A percentile compares a stretch with the other conserved stretches of the same genome.
These are phyloP conservation scores for Galago senegalensis DNA, from an alignment of 2,797 vertebrate species.

Conservation along the genomic window DNA sequence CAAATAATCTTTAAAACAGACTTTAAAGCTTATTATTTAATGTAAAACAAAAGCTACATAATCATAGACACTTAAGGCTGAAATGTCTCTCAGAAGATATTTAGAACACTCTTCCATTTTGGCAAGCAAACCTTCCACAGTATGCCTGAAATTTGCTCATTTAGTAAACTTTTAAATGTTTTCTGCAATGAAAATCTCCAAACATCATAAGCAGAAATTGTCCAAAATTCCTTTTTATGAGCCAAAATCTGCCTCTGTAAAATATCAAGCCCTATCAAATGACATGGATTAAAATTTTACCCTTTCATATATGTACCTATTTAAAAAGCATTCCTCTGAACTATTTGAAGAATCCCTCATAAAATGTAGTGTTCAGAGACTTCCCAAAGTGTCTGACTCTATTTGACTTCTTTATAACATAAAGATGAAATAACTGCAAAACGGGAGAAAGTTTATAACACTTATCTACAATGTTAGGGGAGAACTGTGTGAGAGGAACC, in stretches of 20 bases:
- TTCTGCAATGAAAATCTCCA: not conserved
- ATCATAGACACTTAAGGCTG: not conserved
- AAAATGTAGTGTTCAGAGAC: not conserved
- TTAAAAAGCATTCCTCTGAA: not conserved
- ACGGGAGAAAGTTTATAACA: not conserved
- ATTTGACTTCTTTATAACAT: not conserved
- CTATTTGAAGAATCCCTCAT: not conserved
- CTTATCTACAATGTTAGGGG: not conserved
- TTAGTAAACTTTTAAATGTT: not conserved
- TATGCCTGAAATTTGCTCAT: not conserved
- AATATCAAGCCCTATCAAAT: not conserved
- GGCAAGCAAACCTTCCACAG: not conserved
- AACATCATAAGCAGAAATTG: not conserved
- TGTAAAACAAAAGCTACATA: not conserved
- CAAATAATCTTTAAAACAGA: not conserved
- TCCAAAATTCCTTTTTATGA: not conserved
- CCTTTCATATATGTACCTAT: not conserved
- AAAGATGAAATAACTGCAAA: not conserved
- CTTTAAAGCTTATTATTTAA: not conserved
- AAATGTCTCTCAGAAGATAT: not conserved
- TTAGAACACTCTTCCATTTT: not conserved
- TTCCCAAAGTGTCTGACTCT: not conserved
- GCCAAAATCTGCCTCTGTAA: not conserved
- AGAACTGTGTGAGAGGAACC: not conserved
- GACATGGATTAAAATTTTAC: not conserved